A percentile compares a stretch with the other conserved stretches of the same genome.
These are phyloP conservation scores for Scaptomyza flava DNA, from an alignment of 2,888 invertebrate genomes.

Conservation along the genomic window DNA sequence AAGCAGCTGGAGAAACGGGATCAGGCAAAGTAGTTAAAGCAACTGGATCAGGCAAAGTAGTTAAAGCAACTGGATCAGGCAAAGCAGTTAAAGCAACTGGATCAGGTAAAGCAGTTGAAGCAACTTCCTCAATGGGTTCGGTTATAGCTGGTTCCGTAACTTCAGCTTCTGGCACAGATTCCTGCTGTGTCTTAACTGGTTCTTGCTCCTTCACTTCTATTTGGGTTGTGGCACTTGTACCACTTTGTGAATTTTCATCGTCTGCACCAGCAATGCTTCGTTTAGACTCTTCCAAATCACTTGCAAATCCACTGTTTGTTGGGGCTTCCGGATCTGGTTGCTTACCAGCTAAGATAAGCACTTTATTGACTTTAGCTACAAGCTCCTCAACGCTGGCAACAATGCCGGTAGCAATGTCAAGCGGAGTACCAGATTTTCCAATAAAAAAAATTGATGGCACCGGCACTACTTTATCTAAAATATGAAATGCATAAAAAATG, in stretches of 20 bases:
- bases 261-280: conserved; percentile 59
- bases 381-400: conserved; percentile 87
- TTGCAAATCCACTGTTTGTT: background rate
- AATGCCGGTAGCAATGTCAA: conserved; percentile 90
- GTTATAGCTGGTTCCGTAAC: background rate
- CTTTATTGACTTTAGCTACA: conserved; percentile 87
- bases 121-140: background rate
- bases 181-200: background rate
- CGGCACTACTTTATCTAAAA: conserved; percentile 89
- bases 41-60: background rate
- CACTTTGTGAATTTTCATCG: background rate
- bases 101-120: background rate
- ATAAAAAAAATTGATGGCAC: conserved; percentile 95
- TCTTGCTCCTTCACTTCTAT: background rate
- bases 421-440: conserved; percentile 90
- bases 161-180: background rate
- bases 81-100: background rate
- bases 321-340: conserved; percentile 5
- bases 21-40: background rate
- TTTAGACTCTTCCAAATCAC: background rate
- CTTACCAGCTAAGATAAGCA: conserved; percentile 80
- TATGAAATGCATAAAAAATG: background rate
- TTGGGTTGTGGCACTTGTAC: background rate
- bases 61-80: background rate
- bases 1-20: background rate